phyloP scores from a whole-genome alignment of 2,113 vertebrate species.

The Cyphomyrus discorhynchus region DNA sequence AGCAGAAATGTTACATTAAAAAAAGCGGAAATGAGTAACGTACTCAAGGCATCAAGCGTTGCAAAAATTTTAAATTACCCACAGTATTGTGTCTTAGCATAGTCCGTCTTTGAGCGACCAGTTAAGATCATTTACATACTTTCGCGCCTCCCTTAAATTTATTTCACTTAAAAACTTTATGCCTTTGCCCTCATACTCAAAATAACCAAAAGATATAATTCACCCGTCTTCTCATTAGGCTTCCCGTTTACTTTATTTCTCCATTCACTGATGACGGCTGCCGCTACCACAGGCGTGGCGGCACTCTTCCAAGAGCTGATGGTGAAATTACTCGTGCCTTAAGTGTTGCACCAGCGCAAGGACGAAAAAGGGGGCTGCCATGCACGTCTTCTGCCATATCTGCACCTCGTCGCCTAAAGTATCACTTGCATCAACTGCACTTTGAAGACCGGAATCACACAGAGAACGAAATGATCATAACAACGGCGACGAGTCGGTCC shows the following conservation, averaged over 20 bases:
- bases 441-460: slow-evolving; percentile 8
- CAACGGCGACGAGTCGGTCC: slow-evolving; percentile 8
- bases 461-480: slow-evolving; percentile 17
- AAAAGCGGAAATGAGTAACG: slow-evolving; percentile 12
- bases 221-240: not conserved
- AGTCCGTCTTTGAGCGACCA: not conserved
- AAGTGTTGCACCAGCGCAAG: not conserved
- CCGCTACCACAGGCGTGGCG: slow-evolving; percentile 1
- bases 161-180: not conserved
- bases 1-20: not conserved
- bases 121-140: not conserved
- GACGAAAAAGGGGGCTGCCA: slow-evolving; percentile 6
- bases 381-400: slow-evolving; percentile 23
- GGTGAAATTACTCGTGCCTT: not conserved
- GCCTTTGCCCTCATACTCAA: not conserved
- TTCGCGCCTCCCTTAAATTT: not conserved
- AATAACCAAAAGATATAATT: not conserved
- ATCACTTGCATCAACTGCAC: slow-evolving; percentile 38
- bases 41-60: slow-evolving; percentile 1
- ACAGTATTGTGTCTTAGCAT: not conserved
- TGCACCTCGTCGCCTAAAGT: slow-evolving; percentile 38
- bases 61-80: not conserved
- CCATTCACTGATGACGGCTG: not conserved
- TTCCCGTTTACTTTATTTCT: slow-evolving; percentile 17
- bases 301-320: not conserved